These are phyloP conservation scores for Opisthograptis luteolata DNA, from an alignment of 2,888 invertebrate genomes.

Conservation along the genomic window DNA sequence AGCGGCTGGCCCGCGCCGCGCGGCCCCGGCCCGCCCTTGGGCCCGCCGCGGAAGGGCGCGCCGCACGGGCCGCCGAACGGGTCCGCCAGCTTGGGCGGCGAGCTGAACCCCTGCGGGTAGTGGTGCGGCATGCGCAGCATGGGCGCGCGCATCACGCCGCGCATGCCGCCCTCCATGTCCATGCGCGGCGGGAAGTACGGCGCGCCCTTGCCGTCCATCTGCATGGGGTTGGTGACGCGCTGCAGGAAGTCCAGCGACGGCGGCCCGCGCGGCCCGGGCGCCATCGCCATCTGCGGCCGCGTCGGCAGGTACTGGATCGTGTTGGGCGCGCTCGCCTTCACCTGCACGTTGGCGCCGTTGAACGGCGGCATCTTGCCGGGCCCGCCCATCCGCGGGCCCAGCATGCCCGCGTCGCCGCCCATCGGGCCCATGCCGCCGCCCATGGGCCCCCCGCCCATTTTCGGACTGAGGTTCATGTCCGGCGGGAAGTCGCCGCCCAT, in stretches of 20 bases:
- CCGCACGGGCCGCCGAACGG: slow-evolving; percentile 71
- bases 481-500: slow-evolving; percentile 82
- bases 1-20: slow-evolving; percentile 87
- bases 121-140: slow-evolving; percentile 80
- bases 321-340: slow-evolving; percentile 98
- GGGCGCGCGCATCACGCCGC: slow-evolving; percentile 75
- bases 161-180: slow-evolving; percentile 81
- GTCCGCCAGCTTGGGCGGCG: slow-evolving; percentile 76
- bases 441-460: slow-evolving; percentile 85
- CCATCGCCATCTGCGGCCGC: slow-evolving; percentile 92
- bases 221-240: slow-evolving; percentile 93
- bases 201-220: slow-evolving; percentile 83
- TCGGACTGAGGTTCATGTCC: slow-evolving; percentile 86
- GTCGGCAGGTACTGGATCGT: slow-evolving; percentile 99
- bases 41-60: slow-evolving; percentile 66
- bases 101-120: slow-evolving; percentile 75
- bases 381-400: slow-evolving; percentile 86
- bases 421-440: slow-evolving; percentile 81
- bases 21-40: slow-evolving; percentile 65
- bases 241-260: slow-evolving; percentile 96
- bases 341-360: slow-evolving; percentile 91
- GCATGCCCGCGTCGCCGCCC: slow-evolving; percentile 85
- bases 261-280: slow-evolving; percentile 89
- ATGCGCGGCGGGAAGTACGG: slow-evolving; percentile 87
- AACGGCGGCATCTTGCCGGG: slow-evolving; percentile 84